Conservation (phyloP, 2,888 invertebrate species). For the Panzeria rudis region DNA sequence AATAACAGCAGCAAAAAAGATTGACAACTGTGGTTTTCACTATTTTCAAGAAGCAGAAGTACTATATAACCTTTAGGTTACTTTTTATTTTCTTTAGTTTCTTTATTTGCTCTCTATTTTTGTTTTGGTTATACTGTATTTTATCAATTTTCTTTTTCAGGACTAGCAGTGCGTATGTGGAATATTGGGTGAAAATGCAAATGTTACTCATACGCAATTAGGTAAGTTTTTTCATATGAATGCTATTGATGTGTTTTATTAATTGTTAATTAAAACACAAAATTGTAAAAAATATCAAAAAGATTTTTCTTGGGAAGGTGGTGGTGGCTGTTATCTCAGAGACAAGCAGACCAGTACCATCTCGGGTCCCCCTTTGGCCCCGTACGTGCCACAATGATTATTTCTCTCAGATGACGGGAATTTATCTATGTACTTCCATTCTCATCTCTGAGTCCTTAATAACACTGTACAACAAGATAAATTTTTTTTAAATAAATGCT, state of each 20-base stretch:
- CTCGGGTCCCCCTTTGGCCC: too few species aligned
- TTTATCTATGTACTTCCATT: too few species aligned
- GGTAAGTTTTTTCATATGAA: background rate
- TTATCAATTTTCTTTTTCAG: background rate
- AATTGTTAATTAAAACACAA: constrained; percentile 18
- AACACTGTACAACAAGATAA: too few species aligned
- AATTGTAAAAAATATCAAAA: too few species aligned
- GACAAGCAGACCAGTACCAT: too few species aligned
- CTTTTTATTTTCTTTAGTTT: background rate
- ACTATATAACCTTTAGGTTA: background rate
- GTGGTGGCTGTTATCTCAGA: too few species aligned
- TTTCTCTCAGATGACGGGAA: too few species aligned
- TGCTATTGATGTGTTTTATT: background rate
- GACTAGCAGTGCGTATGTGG: background rate
- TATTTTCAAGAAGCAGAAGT: constrained; percentile 30
- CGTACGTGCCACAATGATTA: too few species aligned
- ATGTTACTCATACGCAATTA: background rate
- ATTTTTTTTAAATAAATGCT: too few species aligned
- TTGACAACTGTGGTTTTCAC: constrained; percentile 52
- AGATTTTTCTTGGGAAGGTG: too few species aligned
- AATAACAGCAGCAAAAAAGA: constrained; percentile 46
- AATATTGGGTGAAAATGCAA: background rate
- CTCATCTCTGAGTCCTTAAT: too few species aligned
- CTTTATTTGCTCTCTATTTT: background rate
- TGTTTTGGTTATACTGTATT: background rate